phyloP scores from a whole-genome alignment of 2,113 vertebrate species.

The Sclerurus mexicanus region DNA sequence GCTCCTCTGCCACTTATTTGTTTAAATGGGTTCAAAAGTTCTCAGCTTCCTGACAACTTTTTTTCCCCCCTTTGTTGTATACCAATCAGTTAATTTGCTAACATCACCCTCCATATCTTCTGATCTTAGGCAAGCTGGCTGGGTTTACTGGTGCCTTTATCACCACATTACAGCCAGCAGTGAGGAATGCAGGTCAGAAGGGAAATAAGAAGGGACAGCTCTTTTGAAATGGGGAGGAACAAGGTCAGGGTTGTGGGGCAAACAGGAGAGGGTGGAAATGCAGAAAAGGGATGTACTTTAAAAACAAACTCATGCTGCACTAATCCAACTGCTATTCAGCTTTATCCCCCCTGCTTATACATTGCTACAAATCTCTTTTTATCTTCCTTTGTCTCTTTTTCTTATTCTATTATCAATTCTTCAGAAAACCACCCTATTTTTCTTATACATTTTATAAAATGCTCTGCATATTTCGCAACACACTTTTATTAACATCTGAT shows the following conservation, averaged over 20 bases:
- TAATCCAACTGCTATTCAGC: conserved; percentile 1
- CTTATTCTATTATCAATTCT: not conserved
- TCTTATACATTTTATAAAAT: not conserved
- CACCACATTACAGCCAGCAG: not conserved
- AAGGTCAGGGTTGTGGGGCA: not conserved
- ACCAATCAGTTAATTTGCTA: conserved; percentile 60
- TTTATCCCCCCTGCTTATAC: not conserved
- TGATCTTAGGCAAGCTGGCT: conserved; percentile 53
- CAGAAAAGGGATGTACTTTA: conserved; percentile 9
- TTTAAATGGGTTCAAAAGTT: conserved; percentile 63
- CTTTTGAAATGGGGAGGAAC: conserved; percentile 21
- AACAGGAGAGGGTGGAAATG: not conserved
- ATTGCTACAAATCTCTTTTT: conserved; percentile 14
- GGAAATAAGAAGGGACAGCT: conserved; percentile 16
- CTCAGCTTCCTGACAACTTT: conserved; percentile 28
- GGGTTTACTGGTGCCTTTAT: conserved; percentile 44
- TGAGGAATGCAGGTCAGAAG: conserved; percentile 40
- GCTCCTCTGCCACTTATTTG: conserved; percentile 10
- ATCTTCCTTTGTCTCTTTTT: conserved; percentile 10
- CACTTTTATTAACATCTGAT: conserved; percentile 17
- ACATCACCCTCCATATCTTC: conserved; percentile 12
- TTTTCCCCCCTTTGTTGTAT: conserved; percentile 16
- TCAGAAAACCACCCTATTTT: not conserved
- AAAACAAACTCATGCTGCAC: conserved; percentile 41
- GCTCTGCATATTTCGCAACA: not conserved